Conservation (phyloP, 1,140 invertebrate species). For the Neotoxoptera formosana region DNA sequence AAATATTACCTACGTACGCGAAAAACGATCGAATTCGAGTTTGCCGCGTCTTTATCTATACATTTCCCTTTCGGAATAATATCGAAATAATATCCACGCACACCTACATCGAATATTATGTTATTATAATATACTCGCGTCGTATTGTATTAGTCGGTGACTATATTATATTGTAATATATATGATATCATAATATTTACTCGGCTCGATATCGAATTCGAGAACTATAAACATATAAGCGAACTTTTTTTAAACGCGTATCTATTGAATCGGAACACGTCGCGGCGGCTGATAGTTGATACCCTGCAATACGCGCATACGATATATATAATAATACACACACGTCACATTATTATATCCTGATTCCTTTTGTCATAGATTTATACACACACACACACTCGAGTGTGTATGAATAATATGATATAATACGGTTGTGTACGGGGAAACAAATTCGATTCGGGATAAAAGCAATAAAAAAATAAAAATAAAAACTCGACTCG, state of each 20-base stretch:
- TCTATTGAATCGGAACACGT: neutral
- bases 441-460: neutral
- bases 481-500: neutral
- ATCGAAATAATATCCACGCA: neutral
- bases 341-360: slow-evolving; percentile 17
- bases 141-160: neutral
- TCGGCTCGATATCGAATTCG: neutral
- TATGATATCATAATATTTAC: neutral
- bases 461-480: slow-evolving; percentile 12
- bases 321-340: too few relatives aligned
- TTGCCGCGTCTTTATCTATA: neutral
- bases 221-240: neutral
- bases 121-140: neutral
- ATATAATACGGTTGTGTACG: neutral
- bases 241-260: neutral
- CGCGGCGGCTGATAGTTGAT: neutral
- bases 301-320: neutral
- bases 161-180: too few relatives aligned
- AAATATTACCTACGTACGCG: neutral
- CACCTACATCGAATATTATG: neutral
- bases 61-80: neutral
- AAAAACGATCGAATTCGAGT: neutral
- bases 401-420: neutral
- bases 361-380: neutral
- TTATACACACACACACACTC: neutral